These are phyloP conservation scores for Chroicocephalus ridibundus DNA, from an alignment of 2,113 vertebrate genomes.

Conservation along the genomic window DNA sequence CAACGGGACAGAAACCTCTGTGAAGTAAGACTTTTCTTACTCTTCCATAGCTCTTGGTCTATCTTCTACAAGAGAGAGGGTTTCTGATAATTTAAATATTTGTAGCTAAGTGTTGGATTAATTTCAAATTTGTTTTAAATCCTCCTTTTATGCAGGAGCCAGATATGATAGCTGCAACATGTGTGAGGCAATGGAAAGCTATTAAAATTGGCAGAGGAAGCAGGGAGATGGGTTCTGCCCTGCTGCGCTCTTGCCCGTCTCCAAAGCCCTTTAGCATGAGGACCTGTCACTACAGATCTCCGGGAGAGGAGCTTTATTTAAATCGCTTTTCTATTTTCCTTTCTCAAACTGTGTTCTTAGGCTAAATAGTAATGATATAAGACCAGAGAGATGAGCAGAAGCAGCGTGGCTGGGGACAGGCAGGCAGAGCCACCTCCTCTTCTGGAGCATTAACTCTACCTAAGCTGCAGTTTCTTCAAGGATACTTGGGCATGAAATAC, in stretches of 20 bases:
- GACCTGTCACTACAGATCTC: background rate
- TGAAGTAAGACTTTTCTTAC: constrained; percentile 4
- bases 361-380: background rate
- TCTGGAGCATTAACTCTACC: background rate
- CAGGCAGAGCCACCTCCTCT: background rate
- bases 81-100: background rate
- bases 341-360: background rate
- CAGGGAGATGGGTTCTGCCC: background rate
- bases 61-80: background rate
- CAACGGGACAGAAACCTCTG: background rate
- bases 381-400: background rate
- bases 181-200: background rate
- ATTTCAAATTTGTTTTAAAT: background rate
- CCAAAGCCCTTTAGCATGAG: background rate
- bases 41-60: background rate
- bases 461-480: background rate
- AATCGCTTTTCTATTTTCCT: background rate
- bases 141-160: background rate
- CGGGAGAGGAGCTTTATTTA: background rate
- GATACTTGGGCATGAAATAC: background rate
- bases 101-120: background rate
- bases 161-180: background rate
- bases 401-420: background rate
- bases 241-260: background rate
- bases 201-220: background rate